Evolutionary conservation across 2,888 invertebrate genomes (phyloP).

Genomic region (Scaptodrosophila latifasciaeformis): DNA sequence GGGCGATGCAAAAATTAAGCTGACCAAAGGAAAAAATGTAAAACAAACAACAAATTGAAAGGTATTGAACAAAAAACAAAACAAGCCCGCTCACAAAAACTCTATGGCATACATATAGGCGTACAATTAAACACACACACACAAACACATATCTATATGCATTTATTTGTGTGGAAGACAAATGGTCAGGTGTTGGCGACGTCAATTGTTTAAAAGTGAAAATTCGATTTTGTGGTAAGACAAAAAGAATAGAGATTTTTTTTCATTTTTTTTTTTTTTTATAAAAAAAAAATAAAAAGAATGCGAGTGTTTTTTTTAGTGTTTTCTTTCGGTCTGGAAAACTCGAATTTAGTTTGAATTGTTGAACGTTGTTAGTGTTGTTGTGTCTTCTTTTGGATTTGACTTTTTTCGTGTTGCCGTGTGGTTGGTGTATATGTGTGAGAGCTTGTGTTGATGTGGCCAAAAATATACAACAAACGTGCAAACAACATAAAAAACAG

Average conservation of each 20-base stretch:
- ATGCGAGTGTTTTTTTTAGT: not conserved
- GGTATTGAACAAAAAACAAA: conserved; percentile 31
- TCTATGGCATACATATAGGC: not conserved
- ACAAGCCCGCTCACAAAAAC: not conserved
- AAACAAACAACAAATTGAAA: conserved; percentile 48
- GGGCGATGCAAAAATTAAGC: conserved; percentile 31
- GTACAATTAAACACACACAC: not conserved
- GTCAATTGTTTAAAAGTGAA: conserved; percentile 70
- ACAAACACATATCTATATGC: not conserved
- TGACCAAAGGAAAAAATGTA: conserved; percentile 29
- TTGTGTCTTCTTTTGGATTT: conserved; percentile 28
- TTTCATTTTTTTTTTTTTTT: conserved; percentile 11
- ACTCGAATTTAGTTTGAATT: conserved; percentile 43
- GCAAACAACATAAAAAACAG: conserved; percentile 25
- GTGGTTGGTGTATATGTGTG: conserved; percentile 25
- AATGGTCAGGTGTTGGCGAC: conserved; percentile 39
- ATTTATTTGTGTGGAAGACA: conserved; percentile 6
- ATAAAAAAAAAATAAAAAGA: not conserved
- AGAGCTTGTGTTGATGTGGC: conserved; percentile 42
- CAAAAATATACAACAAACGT: conserved; percentile 43
- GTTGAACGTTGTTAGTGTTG: conserved; percentile 34
- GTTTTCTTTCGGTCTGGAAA: not conserved
- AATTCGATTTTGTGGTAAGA: conserved; percentile 70
- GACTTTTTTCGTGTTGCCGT: conserved; percentile 2
- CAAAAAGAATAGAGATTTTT: conserved; percentile 20